Evolutionary conservation across 2,888 invertebrate species (phyloP).

Genomic region (Caenorhabditis doughertyi): DNA sequence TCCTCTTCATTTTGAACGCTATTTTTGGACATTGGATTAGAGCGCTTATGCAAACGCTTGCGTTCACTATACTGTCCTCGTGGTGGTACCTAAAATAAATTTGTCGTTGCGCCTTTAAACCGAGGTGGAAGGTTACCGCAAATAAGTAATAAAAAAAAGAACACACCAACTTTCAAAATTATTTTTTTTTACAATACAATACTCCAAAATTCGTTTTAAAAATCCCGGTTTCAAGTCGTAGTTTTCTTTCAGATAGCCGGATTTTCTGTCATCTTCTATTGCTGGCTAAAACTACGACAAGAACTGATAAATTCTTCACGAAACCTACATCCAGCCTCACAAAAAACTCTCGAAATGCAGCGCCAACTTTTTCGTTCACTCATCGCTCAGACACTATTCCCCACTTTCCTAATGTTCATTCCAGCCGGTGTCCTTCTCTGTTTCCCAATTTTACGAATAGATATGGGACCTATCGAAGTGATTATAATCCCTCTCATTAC

Average conservation of each 20-base stretch:
- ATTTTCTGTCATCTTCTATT: constrained; percentile 28
- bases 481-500: constrained; percentile 22
- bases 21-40: too few species aligned
- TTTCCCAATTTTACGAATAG: constrained; percentile 31
- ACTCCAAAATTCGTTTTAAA: too few species aligned
- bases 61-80: too few species aligned
- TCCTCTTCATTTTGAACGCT: too few species aligned
- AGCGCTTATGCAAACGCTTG: too few species aligned
- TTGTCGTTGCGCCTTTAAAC: too few species aligned
- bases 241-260: constrained; percentile 25
- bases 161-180: neutral
- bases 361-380: constrained; percentile 36
- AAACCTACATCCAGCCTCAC: neutral
- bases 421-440: constrained; percentile 33
- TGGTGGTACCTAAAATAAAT: too few species aligned
- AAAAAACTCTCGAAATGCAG: constrained; percentile 44
- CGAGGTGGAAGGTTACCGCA: too few species aligned
- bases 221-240: too few species aligned
- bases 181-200: too few species aligned
- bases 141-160: too few species aligned
- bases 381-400: constrained; percentile 38
- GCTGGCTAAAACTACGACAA: constrained; percentile 9
- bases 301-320: constrained; percentile 1
- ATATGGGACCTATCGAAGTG: constrained; percentile 21
- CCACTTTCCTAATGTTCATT: constrained; percentile 41